Percentiles rank a stretch among this genome's conserved stretches.
phyloP scores from a whole-genome alignment of 2,888 invertebrate species.

The Cylindroiulus punctatus region DNA sequence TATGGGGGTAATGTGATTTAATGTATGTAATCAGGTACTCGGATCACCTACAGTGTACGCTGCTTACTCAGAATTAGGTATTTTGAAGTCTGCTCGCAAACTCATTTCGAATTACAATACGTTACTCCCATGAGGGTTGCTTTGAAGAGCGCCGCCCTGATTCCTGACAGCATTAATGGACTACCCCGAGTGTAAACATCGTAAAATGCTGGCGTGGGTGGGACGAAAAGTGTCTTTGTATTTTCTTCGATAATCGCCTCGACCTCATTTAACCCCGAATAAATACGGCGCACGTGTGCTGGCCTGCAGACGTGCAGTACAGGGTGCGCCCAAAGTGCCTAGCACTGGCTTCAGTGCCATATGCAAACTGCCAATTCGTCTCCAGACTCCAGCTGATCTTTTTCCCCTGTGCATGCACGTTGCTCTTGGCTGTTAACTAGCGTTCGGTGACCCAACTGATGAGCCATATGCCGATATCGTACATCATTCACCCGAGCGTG shows the following conservation, averaged over 20 bases:
- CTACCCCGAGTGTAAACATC: not conserved
- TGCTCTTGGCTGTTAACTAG: conserved; percentile 20
- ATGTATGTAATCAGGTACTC: too few relatives aligned
- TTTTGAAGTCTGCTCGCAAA: too few relatives aligned
- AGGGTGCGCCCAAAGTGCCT: not conserved
- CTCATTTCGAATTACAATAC: too few relatives aligned
- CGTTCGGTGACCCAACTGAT: conserved; percentile 43
- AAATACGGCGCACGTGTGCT: conserved; percentile 31
- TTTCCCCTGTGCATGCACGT: not conserved
- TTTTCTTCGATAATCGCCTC: conserved; percentile 6
- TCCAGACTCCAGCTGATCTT: not conserved
- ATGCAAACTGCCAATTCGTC: not conserved
- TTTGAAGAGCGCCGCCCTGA: too few relatives aligned
- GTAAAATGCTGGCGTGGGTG: not conserved
- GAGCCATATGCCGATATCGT: conserved; percentile 45
- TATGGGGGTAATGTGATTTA: too few relatives aligned
- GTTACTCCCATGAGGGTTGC: too few relatives aligned
- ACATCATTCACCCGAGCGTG: conserved; percentile 24
- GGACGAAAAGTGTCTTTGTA: conserved; percentile 4
- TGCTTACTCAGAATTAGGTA: too few relatives aligned
- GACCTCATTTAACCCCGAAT: conserved; percentile 43
- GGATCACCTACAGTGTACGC: too few relatives aligned
- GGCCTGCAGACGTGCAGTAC: not conserved
- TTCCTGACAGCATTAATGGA: not conserved
- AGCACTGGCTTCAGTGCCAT: not conserved